Conservation (phyloP, 2,113 vertebrate species). For the Actenoides lindsayi region DNA sequence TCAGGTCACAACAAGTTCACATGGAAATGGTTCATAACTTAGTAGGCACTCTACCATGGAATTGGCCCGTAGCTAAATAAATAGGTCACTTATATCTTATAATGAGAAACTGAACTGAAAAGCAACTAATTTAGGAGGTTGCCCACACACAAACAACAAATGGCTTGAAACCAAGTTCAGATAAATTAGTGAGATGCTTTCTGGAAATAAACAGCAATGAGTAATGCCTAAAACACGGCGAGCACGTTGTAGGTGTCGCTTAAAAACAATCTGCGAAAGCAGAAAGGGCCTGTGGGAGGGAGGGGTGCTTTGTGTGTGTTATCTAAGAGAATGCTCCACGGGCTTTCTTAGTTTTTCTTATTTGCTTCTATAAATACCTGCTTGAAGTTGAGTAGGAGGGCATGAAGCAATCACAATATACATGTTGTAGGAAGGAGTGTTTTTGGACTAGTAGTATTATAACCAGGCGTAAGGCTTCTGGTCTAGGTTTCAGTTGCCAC, state of each 20-base stretch:
- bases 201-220: constrained; percentile 60
- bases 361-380: constrained; percentile 25
- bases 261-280: constrained; percentile 60
- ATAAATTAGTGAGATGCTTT: constrained; percentile 60
- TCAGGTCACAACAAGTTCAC: background rate
- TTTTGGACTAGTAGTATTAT: background rate
- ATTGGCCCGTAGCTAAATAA: background rate
- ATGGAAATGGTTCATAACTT: constrained; percentile 12
- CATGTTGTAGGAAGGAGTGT: background rate
- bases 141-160: background rate
- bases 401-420: constrained; percentile 12
- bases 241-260: background rate
- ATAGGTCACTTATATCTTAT: constrained; percentile 13
- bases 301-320: background rate
- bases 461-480: background rate
- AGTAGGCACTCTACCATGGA: background rate
- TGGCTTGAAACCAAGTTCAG: constrained; percentile 58
- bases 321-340: constrained; percentile 22
- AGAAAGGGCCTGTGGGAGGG: constrained; percentile 54
- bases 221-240: constrained; percentile 52
- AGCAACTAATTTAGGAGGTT: constrained; percentile 39
- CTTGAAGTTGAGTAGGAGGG: constrained; percentile 61
- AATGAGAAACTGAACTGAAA: constrained; percentile 41
- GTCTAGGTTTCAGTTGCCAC: background rate
- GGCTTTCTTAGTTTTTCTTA: background rate